These are phyloP conservation scores for Psammodynastes pulverulentus DNA, from an alignment of 2,113 vertebrate species.

Conservation along the genomic window DNA sequence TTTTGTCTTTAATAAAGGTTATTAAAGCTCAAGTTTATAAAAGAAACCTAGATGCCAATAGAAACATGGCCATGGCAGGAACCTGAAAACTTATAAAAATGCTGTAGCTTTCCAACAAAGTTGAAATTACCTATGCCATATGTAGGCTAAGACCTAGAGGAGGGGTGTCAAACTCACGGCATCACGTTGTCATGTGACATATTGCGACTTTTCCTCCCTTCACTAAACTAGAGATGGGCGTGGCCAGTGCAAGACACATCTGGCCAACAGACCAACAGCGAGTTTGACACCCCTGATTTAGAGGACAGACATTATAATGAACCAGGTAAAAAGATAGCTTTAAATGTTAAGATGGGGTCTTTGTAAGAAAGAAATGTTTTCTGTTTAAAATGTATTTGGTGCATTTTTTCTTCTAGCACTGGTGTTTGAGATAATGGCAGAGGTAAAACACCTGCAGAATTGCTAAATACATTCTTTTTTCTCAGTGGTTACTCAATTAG, in stretches of 20 bases:
- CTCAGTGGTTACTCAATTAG: constrained; percentile 7
- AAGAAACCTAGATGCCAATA: neutral
- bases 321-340: neutral
- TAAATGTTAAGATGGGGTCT: constrained; percentile 6
- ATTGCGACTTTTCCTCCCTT: too few relatives aligned
- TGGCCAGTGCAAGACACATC: too few relatives aligned
- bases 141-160: neutral
- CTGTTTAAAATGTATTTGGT: constrained; percentile 3
- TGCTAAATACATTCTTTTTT: neutral
- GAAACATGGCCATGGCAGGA: neutral
- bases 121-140: neutral
- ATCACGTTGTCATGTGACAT: too few relatives aligned
- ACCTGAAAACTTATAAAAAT: neutral
- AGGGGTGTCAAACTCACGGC: too few relatives aligned
- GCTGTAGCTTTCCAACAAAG: neutral
- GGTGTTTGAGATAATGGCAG: neutral
- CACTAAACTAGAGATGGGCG: too few relatives aligned
- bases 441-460: neutral
- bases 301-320: neutral
- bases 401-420: neutral
- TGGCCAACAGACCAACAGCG: too few relatives aligned
- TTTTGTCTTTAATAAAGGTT: neutral
- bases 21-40: neutral
- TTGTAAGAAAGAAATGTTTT: neutral
- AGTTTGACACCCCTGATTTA: neutral